Conservation (phyloP, 2,888 invertebrate species). For the Therioaphis trifolii region DNA sequence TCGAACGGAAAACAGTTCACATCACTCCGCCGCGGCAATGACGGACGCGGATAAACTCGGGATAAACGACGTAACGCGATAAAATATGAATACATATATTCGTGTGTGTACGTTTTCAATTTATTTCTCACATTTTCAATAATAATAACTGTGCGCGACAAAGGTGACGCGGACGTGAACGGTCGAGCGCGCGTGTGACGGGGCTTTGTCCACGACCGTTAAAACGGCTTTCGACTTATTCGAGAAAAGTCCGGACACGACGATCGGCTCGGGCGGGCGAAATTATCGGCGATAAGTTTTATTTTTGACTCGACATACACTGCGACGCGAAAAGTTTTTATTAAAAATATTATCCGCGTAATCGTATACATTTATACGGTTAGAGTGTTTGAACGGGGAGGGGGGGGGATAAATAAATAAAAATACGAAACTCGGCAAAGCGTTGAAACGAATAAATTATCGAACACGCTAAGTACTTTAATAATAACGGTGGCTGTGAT, state of each 20-base stretch:
- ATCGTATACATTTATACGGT: neutral
- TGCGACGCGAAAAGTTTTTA: constrained; percentile 25
- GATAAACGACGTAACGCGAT: no score
- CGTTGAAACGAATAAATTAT: constrained; percentile 14
- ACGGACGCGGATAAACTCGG: no score
- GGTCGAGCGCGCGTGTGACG: neutral
- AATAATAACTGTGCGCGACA: no score
- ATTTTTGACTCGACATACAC: constrained; percentile 1
- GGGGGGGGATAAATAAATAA: no score
- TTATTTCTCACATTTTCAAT: no score
- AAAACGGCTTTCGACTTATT: neutral
- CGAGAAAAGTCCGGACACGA: neutral
- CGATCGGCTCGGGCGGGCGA: neutral
- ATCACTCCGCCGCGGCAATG: no score
- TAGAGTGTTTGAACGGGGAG: neutral
- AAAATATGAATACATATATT: no score
- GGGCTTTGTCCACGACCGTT: neutral
- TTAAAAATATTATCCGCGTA: constrained; percentile 1
- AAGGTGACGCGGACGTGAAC: neutral
- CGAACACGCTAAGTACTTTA: neutral
- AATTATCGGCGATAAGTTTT: constrained; percentile 7
- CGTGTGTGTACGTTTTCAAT: no score
- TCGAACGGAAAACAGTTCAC: no score
- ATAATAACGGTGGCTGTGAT: neutral
- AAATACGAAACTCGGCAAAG: neutral